Percentiles rank a stretch among this genome's conserved stretches.
These are phyloP conservation scores for Ptychoptera albimana DNA, from an alignment of 2,888 invertebrate genomes.

Conservation along the genomic window DNA sequence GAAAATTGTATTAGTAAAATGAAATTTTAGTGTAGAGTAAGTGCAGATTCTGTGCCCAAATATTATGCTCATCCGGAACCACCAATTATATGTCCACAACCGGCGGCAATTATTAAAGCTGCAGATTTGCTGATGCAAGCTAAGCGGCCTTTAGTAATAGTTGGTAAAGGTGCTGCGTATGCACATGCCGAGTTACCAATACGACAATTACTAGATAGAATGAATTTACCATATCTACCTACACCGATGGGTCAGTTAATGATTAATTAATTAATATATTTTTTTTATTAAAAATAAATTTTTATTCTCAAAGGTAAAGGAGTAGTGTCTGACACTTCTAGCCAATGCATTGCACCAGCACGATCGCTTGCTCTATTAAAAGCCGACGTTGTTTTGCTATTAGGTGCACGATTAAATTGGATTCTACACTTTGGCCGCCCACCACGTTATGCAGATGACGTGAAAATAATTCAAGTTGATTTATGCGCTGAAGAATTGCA, in stretches of 20 bases:
- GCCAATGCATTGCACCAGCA: slow-evolving; percentile 68
- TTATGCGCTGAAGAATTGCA: slow-evolving; percentile 80
- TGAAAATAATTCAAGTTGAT: slow-evolving; percentile 85
- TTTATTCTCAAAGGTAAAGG: slow-evolving; percentile 35
- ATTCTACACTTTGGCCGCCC: slow-evolving; percentile 90
- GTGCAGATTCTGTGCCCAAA: slow-evolving; percentile 20
- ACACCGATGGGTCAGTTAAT: slow-evolving; percentile 69
- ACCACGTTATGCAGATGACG: slow-evolving; percentile 66
- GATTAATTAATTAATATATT: too few relatives aligned
- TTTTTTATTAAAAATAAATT: too few relatives aligned
- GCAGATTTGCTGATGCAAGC: slow-evolving; percentile 51
- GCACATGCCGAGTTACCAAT: slow-evolving; percentile 58
- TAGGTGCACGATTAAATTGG: slow-evolving; percentile 94
- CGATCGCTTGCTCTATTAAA: slow-evolving; percentile 71
- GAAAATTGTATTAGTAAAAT: too few relatives aligned
- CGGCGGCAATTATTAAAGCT: slow-evolving; percentile 49
- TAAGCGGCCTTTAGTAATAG: slow-evolving; percentile 68
- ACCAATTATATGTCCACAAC: slow-evolving; percentile 56
- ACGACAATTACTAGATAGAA: slow-evolving; percentile 48
- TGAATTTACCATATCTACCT: slow-evolving; percentile 75
- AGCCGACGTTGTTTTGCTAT: slow-evolving; percentile 73
- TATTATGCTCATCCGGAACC: slow-evolving; percentile 32
- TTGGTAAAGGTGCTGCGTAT: slow-evolving; percentile 85
- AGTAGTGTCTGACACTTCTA: slow-evolving; percentile 52
- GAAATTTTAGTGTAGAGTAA: slow-evolving; percentile 9